Percentiles rank a stretch among this genome's conserved stretches.
These are phyloP conservation scores for Hylomyscus alleni DNA, from an alignment of 2,797 vertebrate species.

Conservation along the genomic window DNA sequence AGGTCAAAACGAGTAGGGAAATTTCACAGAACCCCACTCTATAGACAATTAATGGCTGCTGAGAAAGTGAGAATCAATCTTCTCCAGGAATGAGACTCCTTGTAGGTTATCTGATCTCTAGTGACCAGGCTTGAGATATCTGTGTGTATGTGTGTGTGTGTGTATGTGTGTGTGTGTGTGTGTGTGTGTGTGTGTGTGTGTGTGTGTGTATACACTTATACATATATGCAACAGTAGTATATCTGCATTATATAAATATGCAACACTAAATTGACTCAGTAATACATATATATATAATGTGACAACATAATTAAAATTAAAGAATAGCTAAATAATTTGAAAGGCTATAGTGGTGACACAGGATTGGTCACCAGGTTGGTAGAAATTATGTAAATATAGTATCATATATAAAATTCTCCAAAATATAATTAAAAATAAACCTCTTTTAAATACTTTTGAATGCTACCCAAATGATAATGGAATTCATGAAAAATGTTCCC, in stretches of 20 bases:
- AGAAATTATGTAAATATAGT: background rate
- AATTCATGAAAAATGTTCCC: slow-evolving; percentile 23
- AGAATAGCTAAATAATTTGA: background rate
- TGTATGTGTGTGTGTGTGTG: background rate
- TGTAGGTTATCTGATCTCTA: background rate
- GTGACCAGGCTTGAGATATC: background rate
- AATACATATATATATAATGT: background rate
- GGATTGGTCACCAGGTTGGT: background rate
- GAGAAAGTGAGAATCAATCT: background rate
- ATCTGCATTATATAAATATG: background rate
- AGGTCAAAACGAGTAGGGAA: background rate
- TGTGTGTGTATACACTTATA: too few species aligned
- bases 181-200: too few species aligned
- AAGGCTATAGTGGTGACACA: background rate
- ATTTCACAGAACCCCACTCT: background rate
- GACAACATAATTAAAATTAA: background rate
- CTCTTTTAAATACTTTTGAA: slow-evolving; percentile 2
- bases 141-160: background rate
- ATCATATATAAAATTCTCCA: background rate
- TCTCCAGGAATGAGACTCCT: background rate
- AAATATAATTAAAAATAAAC: background rate
- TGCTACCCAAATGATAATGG: background rate
- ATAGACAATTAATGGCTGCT: background rate
- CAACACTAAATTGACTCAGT: background rate
- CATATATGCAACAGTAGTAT: background rate